These are phyloP conservation scores for Mustelus asterias DNA, from an alignment of 2,113 vertebrate species.

Conservation along the genomic window DNA sequence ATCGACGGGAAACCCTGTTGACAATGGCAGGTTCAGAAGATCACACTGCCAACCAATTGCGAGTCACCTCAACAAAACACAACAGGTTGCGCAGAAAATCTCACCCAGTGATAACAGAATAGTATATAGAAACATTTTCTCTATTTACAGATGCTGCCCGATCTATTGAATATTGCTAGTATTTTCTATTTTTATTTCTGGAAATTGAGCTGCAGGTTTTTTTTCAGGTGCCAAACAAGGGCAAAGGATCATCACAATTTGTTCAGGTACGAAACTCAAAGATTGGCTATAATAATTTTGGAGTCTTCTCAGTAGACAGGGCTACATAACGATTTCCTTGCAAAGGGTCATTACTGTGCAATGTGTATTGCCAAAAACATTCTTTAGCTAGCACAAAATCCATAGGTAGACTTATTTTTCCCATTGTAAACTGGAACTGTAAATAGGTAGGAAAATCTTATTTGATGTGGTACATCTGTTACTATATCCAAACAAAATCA, in stretches of 20 bases:
- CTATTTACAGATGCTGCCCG: background rate
- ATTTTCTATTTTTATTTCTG: no score
- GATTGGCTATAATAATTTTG: background rate
- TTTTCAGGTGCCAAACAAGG: background rate
- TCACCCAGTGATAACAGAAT: no score
- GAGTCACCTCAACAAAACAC: no score
- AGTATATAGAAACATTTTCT: background rate
- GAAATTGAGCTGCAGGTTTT: no score
- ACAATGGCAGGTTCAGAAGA: no score
- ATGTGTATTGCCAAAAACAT: background rate
- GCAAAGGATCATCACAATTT: background rate
- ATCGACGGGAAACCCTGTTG: no score
- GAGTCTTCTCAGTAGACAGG: background rate
- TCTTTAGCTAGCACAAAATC: background rate
- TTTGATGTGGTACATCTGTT: no score
- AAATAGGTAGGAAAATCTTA: no score
- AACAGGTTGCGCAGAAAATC: no score
- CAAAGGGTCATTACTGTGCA: background rate
- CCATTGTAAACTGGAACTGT: background rate
- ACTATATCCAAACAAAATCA: no score
- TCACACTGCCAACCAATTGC: no score
- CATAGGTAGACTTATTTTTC: background rate
- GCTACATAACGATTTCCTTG: background rate
- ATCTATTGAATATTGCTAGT: background rate
- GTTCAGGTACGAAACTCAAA: background rate